Evolutionary conservation across 2,888 invertebrate species (phyloP), one percentile per base, ranked within the genome.

Genomic region (Creontiades dilutus): DNA sequence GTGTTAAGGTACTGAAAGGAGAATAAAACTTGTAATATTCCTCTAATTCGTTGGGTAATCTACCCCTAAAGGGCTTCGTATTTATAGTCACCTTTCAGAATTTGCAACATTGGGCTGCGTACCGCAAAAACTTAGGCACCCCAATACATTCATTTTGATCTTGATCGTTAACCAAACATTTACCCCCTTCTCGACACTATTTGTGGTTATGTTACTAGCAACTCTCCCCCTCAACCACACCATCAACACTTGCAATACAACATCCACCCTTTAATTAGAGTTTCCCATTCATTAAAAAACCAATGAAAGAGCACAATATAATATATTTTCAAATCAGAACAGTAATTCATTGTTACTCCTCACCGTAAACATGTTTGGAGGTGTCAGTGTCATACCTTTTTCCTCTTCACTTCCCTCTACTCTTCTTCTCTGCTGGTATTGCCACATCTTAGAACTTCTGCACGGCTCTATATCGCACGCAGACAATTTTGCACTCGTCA

Each of bases 331-430:
- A 23, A 37, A 14, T 37, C 55, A 14, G 46, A 85, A 78, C 27
- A 89, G 46, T 19, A 81, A 89, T 48, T 75, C 12, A 75, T 75
- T 52, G n/a, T 68, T 80, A 37, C 37, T 80, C 52, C 61, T 89
- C 89, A 89, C 89, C 27, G 81, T 89, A 75, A 89, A 89, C 89
- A 89, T 89, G 89, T 89, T 91, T 91, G 91, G 91, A 85, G 91
- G 91, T 91, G 91, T 90, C 91, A 91, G 91, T 91, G 91, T 91
- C 91, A 91, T 90, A 90, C 89, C 55, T 28, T 4, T 55, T 27
- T 68, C 86, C 52, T 46, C 37, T 78, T 76, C 87, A 87, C 76
- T 78, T 14, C 47, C 86, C 86, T 57, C n/a, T 12, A 57, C 86
- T 37, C 37, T 75, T 19, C 75, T 48, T n/a, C 23, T 82, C 52